Evolutionary conservation across 1,140 invertebrate genomes (phyloP).

Genomic region (Pollicipes pollicipes): DNA sequence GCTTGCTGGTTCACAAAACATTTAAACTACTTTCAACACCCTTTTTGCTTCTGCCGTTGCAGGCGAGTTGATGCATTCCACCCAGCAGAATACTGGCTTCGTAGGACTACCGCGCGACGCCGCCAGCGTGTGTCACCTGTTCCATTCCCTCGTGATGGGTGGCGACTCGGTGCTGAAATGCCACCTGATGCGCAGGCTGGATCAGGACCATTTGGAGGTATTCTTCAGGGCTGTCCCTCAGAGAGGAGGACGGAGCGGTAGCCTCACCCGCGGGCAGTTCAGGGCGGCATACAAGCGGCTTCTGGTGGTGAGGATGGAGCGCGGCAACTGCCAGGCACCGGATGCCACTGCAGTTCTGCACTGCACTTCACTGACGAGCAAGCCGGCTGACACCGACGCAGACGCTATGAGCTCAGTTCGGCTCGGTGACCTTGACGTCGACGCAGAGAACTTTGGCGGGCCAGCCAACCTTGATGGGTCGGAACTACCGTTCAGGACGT

Average conservation of each 20-base stretch:
- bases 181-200: conserved; percentile 23
- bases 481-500: too few relatives aligned
- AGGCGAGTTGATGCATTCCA: not conserved
- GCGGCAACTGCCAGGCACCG: too few relatives aligned
- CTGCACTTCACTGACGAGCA: too few relatives aligned
- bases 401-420: too few relatives aligned
- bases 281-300: conserved; percentile 16
- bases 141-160: conserved; percentile 6
- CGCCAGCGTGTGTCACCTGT: conserved; percentile 7
- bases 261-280: conserved; percentile 24
- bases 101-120: conserved; percentile 7
- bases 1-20: too few relatives aligned
- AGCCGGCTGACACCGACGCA: too few relatives aligned
- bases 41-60: too few relatives aligned
- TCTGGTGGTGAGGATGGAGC: not conserved
- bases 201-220: conserved; percentile 27
- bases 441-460: too few relatives aligned
- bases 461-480: too few relatives aligned
- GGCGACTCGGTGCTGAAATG: conserved; percentile 3
- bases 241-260: conserved; percentile 25
- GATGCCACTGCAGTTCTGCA: too few relatives aligned
- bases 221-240: conserved; percentile 25
- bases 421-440: too few relatives aligned
- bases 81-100: conserved; percentile 14
- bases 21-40: too few relatives aligned